A percentile compares a stretch with the other conserved stretches of the same genome.
Evolutionary conservation across 1,140 invertebrate species (phyloP).

Genomic region (Homalodisca vitripennis): DNA sequence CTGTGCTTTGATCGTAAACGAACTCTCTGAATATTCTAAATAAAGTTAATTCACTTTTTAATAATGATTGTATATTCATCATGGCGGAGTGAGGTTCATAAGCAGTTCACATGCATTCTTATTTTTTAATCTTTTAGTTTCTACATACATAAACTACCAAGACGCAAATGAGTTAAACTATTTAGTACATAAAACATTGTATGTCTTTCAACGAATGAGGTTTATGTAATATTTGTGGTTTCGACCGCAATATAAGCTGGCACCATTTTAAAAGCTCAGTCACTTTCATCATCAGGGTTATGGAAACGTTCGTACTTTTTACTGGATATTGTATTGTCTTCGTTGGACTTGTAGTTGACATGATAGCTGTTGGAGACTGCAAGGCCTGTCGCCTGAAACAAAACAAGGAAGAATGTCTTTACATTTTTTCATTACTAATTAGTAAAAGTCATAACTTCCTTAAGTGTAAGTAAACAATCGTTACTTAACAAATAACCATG

Average conservation of each 20-base stretch:
- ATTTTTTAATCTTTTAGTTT: background rate
- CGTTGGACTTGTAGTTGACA: constrained; percentile 15
- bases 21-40: no score
- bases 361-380: background rate
- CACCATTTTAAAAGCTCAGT: background rate
- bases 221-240: background rate
- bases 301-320: constrained; percentile 8
- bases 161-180: no score
- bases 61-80: no score
- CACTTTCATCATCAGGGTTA: constrained; percentile 23
- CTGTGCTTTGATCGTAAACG: no score
- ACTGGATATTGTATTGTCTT: background rate
- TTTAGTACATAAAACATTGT: background rate
- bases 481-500: background rate
- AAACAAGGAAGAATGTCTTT: no score
- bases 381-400: background rate
- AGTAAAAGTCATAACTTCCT: background rate
- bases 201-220: background rate
- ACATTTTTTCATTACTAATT: no score
- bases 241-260: background rate
- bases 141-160: no score
- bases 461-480: background rate
- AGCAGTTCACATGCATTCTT: background rate
- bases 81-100: background rate
- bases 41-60: no score